Evolutionary conservation across 2,113 vertebrate species (phyloP).

Genomic region (Thamnaconus septentrionalis): DNA sequence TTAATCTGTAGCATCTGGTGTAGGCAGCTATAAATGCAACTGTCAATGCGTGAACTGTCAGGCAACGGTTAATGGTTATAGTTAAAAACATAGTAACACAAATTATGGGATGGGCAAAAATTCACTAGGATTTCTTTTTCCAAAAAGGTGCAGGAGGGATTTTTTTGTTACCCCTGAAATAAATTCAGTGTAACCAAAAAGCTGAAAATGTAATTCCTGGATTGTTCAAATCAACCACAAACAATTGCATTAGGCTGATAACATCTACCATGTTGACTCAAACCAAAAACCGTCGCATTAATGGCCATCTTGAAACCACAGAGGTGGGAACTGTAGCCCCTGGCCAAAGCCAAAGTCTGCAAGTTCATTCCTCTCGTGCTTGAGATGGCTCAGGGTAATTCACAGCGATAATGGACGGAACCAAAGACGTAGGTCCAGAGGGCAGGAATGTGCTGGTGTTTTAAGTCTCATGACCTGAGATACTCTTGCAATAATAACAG

Average conservation of each 20-base stretch:
- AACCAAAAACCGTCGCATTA: constrained; percentile 11
- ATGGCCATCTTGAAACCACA: constrained; percentile 15
- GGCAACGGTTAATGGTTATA: constrained; percentile 15
- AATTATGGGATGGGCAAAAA: constrained; percentile 17
- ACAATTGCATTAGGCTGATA: constrained; percentile 8
- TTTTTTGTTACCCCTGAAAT: not conserved
- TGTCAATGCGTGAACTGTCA: constrained; percentile 33
- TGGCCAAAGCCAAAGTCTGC: constrained; percentile 25
- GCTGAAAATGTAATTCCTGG: too few species aligned
- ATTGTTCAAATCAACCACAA: constrained; percentile 10
- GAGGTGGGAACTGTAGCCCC: constrained; percentile 21
- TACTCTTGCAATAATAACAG: constrained; percentile 57
- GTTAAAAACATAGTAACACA: constrained; percentile 19
- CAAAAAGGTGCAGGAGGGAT: constrained; percentile 2
- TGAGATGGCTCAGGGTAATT: constrained; percentile 41
- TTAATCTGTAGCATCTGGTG: not conserved
- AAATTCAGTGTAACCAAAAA: too few species aligned
- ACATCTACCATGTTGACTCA: not conserved
- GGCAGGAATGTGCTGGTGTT: constrained; percentile 61
- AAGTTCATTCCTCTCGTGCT: constrained; percentile 54
- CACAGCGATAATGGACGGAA: constrained; percentile 41
- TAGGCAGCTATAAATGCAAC: constrained; percentile 8
- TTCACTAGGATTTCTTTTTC: not conserved
- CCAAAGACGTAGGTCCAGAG: constrained; percentile 40
- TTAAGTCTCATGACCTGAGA: constrained; percentile 60